Percentiles rank a stretch among this genome's conserved stretches.
Conservation (phyloP, 1,140 invertebrate species). For the Nasonia longicornis region DNA sequence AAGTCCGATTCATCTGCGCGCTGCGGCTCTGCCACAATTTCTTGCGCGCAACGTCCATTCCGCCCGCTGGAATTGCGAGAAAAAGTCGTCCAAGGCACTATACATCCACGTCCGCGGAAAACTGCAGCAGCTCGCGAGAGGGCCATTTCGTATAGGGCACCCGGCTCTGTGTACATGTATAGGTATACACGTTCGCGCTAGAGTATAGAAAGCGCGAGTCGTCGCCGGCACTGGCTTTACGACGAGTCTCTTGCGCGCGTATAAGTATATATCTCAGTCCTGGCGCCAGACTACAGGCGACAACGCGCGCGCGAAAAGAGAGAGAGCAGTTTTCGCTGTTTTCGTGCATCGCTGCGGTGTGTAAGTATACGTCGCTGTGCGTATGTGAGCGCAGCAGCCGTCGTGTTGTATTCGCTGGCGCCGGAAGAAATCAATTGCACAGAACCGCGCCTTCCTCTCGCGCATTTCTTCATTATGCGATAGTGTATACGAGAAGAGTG, state of each 20-base stretch:
- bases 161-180: too few species aligned
- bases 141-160: background rate
- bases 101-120: background rate
- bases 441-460: background rate
- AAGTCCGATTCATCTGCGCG: background rate
- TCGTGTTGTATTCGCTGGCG: constrained; percentile 14
- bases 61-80: background rate
- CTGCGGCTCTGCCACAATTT: background rate
- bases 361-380: background rate
- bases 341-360: too few species aligned
- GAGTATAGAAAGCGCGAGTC: background rate
- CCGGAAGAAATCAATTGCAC: constrained; percentile 45
- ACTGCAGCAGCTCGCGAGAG: background rate
- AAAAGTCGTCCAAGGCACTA: background rate
- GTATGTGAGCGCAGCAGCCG: background rate
- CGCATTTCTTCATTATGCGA: background rate
- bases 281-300: constrained; percentile 39
- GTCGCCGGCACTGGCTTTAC: background rate
- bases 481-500: background rate
- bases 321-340: background rate
- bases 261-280: background rate
- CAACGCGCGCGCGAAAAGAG: background rate
- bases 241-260: constrained; percentile 3
- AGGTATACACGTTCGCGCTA: too few species aligned
- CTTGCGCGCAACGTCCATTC: background rate